A percentile compares a stretch with the other conserved stretches of the same genome.
phyloP scores from a whole-genome alignment of 2,113 vertebrate genomes.

The Cheirogaleus medius region DNA sequence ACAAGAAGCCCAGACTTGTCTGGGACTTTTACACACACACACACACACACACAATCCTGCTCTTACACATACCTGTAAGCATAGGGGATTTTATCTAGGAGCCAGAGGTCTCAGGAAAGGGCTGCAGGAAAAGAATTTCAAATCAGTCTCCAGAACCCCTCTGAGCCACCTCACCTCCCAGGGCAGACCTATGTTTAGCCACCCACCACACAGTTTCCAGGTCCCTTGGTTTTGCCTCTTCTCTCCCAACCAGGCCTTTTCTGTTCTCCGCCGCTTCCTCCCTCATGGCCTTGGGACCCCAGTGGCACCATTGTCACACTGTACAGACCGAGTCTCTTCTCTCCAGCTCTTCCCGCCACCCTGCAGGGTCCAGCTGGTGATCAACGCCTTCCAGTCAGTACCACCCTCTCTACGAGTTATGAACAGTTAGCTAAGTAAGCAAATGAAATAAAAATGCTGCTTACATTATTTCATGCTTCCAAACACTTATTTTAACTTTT shows the following conservation, averaged over 20 bases:
- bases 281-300: too few species aligned
- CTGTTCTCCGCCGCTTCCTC: background rate
- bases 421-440: too few species aligned
- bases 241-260: too few species aligned
- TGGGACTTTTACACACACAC: background rate
- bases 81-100: background rate
- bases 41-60: too few species aligned
- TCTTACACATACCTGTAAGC: background rate
- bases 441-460: background rate
- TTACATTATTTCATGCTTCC: background rate
- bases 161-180: background rate
- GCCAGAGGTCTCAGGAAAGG: background rate
- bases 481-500: background rate
- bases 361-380: background rate
- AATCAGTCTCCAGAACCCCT: background rate
- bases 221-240: background rate
- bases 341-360: background rate
- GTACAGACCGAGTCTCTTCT: rapidly evolving
- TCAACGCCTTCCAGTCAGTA: background rate
- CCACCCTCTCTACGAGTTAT: background rate
- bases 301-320: rapidly evolving
- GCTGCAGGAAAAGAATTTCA: background rate
- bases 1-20: background rate
- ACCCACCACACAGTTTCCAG: background rate
- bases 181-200: background rate